Percentiles rank a stretch among this genome's conserved stretches.
Evolutionary conservation across 2,797 vertebrate genomes (phyloP).

Genomic region (Petrocephalus sullivani): DNA sequence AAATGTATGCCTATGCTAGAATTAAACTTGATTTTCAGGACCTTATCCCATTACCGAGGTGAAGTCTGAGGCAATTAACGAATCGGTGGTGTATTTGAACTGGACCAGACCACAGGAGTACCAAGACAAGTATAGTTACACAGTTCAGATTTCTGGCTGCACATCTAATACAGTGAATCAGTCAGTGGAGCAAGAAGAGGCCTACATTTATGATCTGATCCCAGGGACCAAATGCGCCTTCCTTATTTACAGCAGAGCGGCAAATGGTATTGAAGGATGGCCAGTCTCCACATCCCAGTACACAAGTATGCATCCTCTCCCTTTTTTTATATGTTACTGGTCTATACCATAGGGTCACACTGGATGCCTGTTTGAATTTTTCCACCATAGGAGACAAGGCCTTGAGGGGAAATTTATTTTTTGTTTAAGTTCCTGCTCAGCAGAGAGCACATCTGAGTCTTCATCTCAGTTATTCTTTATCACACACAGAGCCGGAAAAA

Average conservation of each 20-base stretch:
- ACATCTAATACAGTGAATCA: background rate
- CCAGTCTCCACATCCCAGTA: constrained; percentile 38
- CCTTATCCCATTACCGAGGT: constrained; percentile 27
- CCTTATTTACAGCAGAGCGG: constrained; percentile 42
- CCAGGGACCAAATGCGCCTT: constrained; percentile 50
- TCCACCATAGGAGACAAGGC: background rate
- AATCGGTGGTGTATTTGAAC: constrained; percentile 36
- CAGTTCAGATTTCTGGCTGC: constrained; percentile 31
- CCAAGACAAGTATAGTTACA: constrained; percentile 37
- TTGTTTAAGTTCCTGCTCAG: background rate
- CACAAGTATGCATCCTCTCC: constrained; percentile 44
- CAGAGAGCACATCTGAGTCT: background rate
- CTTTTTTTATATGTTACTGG: background rate
- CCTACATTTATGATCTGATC: constrained; percentile 35
- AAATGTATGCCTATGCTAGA: background rate
- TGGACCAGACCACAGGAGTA: constrained; percentile 37
- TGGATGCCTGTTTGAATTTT: background rate
- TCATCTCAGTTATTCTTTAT: background rate
- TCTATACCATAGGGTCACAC: background rate
- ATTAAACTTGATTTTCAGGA: constrained; percentile 37
- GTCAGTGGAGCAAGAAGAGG: accelerated
- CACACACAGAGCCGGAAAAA: constrained; percentile 21
- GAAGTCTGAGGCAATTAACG: constrained; percentile 25
- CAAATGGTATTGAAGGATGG: constrained; percentile 32
- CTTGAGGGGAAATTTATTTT: background rate